Evolutionary conservation across 2,113 vertebrate genomes (phyloP).

Genomic region (Corydoras maculifer): DNA sequence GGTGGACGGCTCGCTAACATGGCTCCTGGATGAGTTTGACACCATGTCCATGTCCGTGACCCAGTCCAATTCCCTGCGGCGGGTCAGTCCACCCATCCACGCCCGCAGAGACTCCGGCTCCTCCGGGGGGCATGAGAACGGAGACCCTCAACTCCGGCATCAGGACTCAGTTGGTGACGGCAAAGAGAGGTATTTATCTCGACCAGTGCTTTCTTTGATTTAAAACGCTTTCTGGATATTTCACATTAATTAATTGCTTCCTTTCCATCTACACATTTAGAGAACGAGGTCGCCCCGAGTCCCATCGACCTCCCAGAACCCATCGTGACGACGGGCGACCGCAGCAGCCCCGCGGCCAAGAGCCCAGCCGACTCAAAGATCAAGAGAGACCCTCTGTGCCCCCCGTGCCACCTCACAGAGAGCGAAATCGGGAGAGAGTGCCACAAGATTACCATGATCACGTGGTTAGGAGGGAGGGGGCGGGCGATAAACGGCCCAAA

Average conservation of each 20-base stretch:
- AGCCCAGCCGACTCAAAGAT: constrained; percentile 55
- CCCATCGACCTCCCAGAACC: constrained; percentile 37
- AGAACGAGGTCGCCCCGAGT: constrained; percentile 49
- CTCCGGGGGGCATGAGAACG: constrained; percentile 64
- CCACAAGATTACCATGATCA: constrained; percentile 48
- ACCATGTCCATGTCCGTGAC: constrained; percentile 91
- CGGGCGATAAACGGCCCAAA: constrained; percentile 75
- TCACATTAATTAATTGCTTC: too few relatives aligned
- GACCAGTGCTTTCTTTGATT: background rate
- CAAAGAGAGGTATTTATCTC: constrained; percentile 35
- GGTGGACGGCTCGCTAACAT: constrained; percentile 80
- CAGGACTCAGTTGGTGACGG: constrained; percentile 44
- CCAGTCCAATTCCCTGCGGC: constrained; percentile 85
- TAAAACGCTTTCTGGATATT: too few relatives aligned
- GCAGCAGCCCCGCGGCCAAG: constrained; percentile 72
- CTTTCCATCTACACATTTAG: constrained; percentile 31
- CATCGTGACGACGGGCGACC: constrained; percentile 50
- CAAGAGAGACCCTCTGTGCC: constrained; percentile 50
- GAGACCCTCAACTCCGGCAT: constrained; percentile 49
- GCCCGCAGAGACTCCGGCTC: constrained; percentile 59
- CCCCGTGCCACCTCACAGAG: constrained; percentile 54
- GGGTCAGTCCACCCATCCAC: constrained; percentile 77
- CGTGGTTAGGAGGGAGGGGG: constrained; percentile 61
- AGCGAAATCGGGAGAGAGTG: constrained; percentile 52
- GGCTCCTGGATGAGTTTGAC: constrained; percentile 89